phyloP scores from a whole-genome alignment of 2,888 invertebrate genomes.

The Yponomeuta cagnagella region DNA sequence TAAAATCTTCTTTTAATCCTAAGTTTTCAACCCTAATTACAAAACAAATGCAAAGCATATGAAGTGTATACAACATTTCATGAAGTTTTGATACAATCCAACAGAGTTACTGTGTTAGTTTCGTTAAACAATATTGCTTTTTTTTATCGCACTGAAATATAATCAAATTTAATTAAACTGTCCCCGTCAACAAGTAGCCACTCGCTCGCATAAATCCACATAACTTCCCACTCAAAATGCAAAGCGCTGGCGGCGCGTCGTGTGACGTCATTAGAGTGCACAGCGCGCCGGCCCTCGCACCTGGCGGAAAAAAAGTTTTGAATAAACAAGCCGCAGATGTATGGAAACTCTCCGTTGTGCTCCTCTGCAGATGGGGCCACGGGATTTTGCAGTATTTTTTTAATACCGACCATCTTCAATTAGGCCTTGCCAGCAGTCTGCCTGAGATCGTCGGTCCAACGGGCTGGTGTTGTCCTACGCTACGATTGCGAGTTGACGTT shows the following conservation, averaged over 20 bases:
- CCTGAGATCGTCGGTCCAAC: no score
- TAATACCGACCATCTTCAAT: no score
- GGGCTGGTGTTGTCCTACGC: no score
- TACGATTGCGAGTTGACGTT: no score
- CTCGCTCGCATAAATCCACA: neutral
- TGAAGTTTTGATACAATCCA: neutral
- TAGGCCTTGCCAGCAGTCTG: no score
- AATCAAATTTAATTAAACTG: neutral
- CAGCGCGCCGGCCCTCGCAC: slow-evolving; percentile 38
- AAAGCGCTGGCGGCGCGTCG: slow-evolving; percentile 4
- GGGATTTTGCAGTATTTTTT: slow-evolving; percentile 16
- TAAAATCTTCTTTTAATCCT: no score
- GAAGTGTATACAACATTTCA: no score
- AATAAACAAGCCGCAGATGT: slow-evolving; percentile 52
- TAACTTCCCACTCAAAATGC: slow-evolving; percentile 6
- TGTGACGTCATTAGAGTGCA: slow-evolving; percentile 28
- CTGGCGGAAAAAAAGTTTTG: slow-evolving; percentile 53
- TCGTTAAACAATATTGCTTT: no score
- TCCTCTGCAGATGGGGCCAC: slow-evolving; percentile 32
- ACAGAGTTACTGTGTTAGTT: no score
- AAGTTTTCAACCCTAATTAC: no score
- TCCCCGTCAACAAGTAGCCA: neutral
- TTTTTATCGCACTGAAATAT: no score
- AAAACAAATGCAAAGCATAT: no score
- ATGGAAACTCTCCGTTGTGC: slow-evolving; percentile 43